Conservation (phyloP, 2,888 invertebrate genomes). For the Eumerus sabulonum region DNA sequence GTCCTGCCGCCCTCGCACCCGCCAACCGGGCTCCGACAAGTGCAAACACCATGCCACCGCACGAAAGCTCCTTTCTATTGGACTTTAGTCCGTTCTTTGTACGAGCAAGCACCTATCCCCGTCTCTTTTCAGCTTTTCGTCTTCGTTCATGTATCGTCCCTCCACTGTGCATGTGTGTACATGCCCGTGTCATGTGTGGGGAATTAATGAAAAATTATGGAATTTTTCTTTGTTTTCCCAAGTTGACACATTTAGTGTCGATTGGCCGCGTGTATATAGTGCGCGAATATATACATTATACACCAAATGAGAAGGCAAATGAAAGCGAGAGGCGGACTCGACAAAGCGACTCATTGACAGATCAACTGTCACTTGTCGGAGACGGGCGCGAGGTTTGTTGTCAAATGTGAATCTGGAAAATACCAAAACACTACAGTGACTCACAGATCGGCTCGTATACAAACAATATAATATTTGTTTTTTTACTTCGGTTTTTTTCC, state of each 20-base stretch:
- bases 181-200: no score
- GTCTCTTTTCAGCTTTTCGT: conserved; percentile 34
- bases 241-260: conserved; percentile 43
- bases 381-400: background rate
- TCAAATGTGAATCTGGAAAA: background rate
- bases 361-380: background rate
- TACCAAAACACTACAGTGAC: conserved; percentile 55
- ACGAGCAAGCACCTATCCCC: conserved; percentile 30
- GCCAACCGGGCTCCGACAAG: no score
- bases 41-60: no score
- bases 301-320: background rate
- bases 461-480: background rate
- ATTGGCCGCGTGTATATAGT: conserved; percentile 29
- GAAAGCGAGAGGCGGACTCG: background rate
- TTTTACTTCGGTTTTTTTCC: background rate
- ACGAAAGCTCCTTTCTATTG: no score
- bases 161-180: no score
- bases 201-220: conserved; percentile 42
- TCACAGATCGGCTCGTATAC: conserved; percentile 6
- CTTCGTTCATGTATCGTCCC: conserved; percentile 3
- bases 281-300: conserved; percentile 29
- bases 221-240: conserved; percentile 61
- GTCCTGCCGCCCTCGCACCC: no score
- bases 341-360: conserved; percentile 1
- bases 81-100: background rate